phyloP scores from a whole-genome alignment of 1,140 invertebrate genomes.

The Drosophila repletoides region DNA sequence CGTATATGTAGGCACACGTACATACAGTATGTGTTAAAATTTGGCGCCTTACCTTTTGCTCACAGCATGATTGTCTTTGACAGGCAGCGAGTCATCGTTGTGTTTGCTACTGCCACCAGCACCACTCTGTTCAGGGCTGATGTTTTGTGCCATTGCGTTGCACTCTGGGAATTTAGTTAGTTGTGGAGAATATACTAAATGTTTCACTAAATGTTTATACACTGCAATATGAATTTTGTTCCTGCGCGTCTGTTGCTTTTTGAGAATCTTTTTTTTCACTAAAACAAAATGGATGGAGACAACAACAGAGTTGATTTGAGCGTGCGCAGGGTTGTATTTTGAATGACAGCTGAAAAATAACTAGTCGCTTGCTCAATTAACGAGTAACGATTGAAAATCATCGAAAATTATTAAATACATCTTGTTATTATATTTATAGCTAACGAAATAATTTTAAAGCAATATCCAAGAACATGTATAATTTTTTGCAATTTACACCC shows the following conservation, averaged over 20 bases:
- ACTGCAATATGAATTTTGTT: conserved; percentile 61
- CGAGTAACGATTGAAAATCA: neutral
- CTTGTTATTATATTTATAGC: no score
- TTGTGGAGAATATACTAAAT: conserved; percentile 26
- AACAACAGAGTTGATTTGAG: conserved; percentile 58
- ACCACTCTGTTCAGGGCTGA: conserved; percentile 88
- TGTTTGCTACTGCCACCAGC: conserved; percentile 85
- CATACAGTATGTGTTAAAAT: conserved; percentile 18
- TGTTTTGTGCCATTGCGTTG: conserved; percentile 89
- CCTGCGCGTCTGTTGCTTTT: conserved; percentile 61
- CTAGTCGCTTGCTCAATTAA: conserved; percentile 2
- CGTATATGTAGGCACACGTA: neutral
- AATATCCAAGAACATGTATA: no score
- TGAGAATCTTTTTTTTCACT: conserved; percentile 67
- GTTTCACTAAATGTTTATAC: conserved; percentile 41
- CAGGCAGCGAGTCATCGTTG: conserved; percentile 87
- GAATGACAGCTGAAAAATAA: conserved; percentile 27
- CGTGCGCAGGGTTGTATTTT: conserved; percentile 62
- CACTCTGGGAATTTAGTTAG: conserved; percentile 49
- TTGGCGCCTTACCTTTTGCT: conserved; percentile 88
- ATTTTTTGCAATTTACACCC: no score
- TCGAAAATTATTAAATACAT: neutral
- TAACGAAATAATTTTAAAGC: no score
- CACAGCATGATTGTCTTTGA: conserved; percentile 92
- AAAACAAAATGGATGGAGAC: conserved; percentile 77